A percentile compares a stretch with the other conserved stretches of the same genome.
phyloP scores from a whole-genome alignment of 2,113 vertebrate species.

The Tinamus guttatus region DNA sequence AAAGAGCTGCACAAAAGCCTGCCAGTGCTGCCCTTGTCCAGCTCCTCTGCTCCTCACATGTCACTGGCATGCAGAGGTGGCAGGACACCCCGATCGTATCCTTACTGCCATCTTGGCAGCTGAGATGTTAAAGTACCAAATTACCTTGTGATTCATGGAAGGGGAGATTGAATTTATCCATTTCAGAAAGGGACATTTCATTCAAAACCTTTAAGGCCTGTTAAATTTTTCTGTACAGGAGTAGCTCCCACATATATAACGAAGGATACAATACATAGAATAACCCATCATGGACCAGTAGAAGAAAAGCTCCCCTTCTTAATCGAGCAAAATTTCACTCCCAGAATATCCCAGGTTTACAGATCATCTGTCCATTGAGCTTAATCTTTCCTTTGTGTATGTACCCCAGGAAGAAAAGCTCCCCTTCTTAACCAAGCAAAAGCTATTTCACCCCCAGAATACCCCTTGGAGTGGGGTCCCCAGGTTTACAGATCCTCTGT shows the following conservation, averaged over 20 bases:
- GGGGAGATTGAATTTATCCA: neutral
- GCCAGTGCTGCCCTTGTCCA: neutral
- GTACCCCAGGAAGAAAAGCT: neutral
- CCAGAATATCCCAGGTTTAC: neutral
- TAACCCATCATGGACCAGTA: neutral
- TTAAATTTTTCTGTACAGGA: neutral
- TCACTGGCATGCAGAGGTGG: neutral
- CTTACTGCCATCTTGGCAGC: neutral
- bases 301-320: neutral
- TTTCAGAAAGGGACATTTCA: neutral
- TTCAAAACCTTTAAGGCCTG: neutral
- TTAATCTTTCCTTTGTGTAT: neutral
- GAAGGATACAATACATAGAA: neutral
- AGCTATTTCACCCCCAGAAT: neutral
- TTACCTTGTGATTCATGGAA: fast-evolving
- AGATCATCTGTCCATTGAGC: fast-evolving
- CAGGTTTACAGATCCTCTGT: fast-evolving
- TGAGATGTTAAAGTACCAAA: neutral
- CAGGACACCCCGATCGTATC: neutral
- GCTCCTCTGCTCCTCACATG: neutral
- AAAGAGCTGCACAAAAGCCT: neutral
- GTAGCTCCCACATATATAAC: neutral
- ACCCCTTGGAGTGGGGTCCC: neutral
- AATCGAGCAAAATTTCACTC: neutral
- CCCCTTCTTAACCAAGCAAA: neutral